These are phyloP conservation scores for Anarrhichthys ocellatus DNA, from an alignment of 2,113 vertebrate species.

Conservation along the genomic window DNA sequence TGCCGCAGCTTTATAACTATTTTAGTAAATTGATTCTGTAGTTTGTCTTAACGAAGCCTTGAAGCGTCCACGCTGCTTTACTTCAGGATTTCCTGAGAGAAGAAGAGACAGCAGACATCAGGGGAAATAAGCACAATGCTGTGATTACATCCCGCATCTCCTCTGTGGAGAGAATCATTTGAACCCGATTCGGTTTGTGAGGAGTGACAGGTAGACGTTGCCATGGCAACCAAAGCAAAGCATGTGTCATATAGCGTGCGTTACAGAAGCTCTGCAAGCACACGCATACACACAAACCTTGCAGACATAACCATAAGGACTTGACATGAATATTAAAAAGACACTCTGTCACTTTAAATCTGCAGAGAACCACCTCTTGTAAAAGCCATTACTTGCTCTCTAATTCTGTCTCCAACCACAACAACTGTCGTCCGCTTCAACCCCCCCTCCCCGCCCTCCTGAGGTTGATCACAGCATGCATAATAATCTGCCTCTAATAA, in stretches of 20 bases:
- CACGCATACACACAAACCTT: constrained; percentile 57
- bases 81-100: constrained; percentile 52
- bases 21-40: constrained; percentile 43
- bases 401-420: constrained; percentile 30
- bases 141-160: constrained; percentile 71
- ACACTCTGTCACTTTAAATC: constrained; percentile 64
- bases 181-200: constrained; percentile 66
- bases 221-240: constrained; percentile 81
- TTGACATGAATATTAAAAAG: constrained; percentile 70
- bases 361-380: constrained; percentile 46
- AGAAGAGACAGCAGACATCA: constrained; percentile 60
- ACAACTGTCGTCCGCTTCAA: constrained; percentile 18
- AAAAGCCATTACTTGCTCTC: constrained; percentile 56
- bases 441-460: neutral
- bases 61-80: constrained; percentile 11
- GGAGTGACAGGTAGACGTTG: constrained; percentile 80
- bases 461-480: constrained; percentile 37
- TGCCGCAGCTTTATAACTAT: constrained; percentile 33
- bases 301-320: constrained; percentile 49
- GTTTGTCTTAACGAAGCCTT: constrained; percentile 43
- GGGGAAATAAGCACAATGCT: constrained; percentile 73
- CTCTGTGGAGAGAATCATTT: constrained; percentile 67
- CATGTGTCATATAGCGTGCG: constrained; percentile 61
- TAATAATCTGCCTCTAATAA: constrained; percentile 33
- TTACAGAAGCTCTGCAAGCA: constrained; percentile 52